Conservation (phyloP, 2,113 vertebrate species). For the Saccopteryx leptura region DNA sequence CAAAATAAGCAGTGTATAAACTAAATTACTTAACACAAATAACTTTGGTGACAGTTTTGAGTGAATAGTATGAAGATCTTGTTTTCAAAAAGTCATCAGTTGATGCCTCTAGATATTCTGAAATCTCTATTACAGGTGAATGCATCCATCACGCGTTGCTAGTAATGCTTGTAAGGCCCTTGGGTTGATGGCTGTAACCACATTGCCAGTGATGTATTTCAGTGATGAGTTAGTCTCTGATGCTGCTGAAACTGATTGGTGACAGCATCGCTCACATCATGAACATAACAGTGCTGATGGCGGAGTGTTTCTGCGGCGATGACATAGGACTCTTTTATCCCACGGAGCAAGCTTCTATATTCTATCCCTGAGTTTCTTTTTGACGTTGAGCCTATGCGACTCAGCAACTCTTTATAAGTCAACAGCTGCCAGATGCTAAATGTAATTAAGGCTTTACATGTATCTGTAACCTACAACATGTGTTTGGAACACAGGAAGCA, state of each 20-base stretch:
- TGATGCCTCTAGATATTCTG: neutral
- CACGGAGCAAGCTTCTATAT: constrained; percentile 66
- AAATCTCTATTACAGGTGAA: neutral
- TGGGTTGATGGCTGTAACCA: neutral
- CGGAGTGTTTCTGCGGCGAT: neutral
- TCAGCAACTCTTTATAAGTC: constrained; percentile 82
- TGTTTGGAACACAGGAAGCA: constrained; percentile 84
- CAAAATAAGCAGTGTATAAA: constrained; percentile 5
- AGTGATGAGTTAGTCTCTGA: constrained; percentile 32
- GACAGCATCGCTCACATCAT: neutral
- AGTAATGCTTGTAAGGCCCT: neutral
- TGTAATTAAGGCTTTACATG: constrained; percentile 81
- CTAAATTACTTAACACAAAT: neutral
- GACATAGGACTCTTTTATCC: neutral
- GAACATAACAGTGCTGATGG: constrained; percentile 20
- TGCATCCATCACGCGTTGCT: neutral
- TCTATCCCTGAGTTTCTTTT: constrained; percentile 78
- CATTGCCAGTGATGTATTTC: neutral
- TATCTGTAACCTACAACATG: constrained; percentile 74
- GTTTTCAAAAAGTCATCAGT: neutral
- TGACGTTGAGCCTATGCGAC: constrained; percentile 80
- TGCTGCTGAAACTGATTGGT: constrained; percentile 54
- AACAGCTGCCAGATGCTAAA: constrained; percentile 87
- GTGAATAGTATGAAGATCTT: neutral
- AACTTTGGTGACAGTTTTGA: constrained; percentile 23